Evolutionary conservation across 2,797 vertebrate species (phyloP).

Genomic region (Lagodon rhomboides): DNA sequence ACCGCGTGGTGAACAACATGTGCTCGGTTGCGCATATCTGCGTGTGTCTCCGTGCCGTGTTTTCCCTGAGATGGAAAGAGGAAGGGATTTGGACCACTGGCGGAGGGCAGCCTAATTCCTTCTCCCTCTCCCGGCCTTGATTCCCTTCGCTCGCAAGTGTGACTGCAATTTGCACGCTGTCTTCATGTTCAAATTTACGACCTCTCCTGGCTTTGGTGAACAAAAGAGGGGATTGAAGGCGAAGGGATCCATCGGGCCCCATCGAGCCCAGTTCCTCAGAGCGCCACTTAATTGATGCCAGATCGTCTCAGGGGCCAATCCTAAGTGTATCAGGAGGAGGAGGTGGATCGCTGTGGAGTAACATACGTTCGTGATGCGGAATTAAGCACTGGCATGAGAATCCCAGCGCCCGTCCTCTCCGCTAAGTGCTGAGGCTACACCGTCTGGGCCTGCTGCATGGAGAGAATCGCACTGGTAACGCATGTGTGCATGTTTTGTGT

Average conservation of each 20-base stretch:
- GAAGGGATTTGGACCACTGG: conserved; percentile 64
- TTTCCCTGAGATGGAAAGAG: conserved; percentile 53
- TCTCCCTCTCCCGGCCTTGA: conserved; percentile 73
- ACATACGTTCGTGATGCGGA: conserved; percentile 69
- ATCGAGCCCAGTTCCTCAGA: conserved; percentile 74
- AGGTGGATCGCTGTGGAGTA: conserved; percentile 70
- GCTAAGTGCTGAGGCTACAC: conserved; percentile 52
- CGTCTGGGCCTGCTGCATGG: conserved; percentile 48
- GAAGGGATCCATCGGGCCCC: conserved; percentile 78
- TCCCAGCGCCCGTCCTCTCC: conserved; percentile 59
- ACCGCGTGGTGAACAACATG: conserved; percentile 49
- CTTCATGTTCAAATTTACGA: conserved; percentile 84
- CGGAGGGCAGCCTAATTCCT: conserved; percentile 71
- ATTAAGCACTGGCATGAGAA: conserved; percentile 73
- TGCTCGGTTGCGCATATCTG: conserved; percentile 41
- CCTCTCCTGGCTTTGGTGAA: conserved; percentile 78
- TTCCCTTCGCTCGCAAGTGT: conserved; percentile 77
- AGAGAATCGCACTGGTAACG: conserved; percentile 61
- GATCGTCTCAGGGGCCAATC: conserved; percentile 77
- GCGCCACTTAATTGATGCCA: conserved; percentile 85
- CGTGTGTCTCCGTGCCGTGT: conserved; percentile 26
- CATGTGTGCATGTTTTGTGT: conserved; percentile 32
- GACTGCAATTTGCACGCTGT: conserved; percentile 87
- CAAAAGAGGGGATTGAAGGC: conserved; percentile 82
- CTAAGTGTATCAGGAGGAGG: conserved; percentile 65